Evolutionary conservation across 2,113 vertebrate species (phyloP), one percentile per base, ranked within the genome.

Genomic region (Nannospalax galili): DNA sequence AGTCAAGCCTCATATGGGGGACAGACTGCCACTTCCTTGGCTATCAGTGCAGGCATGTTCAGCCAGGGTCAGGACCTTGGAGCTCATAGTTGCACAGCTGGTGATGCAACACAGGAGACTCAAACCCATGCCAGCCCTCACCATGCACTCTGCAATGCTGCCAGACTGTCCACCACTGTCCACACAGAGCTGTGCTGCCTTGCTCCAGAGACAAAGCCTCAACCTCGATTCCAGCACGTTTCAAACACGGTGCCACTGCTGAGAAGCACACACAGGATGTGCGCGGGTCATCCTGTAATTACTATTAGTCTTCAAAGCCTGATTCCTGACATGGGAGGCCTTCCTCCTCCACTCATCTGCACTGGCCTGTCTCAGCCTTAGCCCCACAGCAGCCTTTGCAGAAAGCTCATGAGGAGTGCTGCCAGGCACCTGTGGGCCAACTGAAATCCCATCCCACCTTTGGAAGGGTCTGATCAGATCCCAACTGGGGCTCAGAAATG

Each of bases 201-300:
- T 48, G 74, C 70, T 84, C 48, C 67, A 75, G 48, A 84, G 78
- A 84, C 62, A 40, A 58, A n/a, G 24, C 37, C 24, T 40, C 60
- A 78, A 37, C 16, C 45, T 58, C 16, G 52, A 35, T 15, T 72
- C 58, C 11, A 67, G 35, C 24, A 30, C 0, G n/a, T 91, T 79
- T 56, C 37, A 56, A 26, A 80, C 48, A 62, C 58, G 14, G 16
- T 16, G 20, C 77, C 60, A 1, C 24, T 6, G 62, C n/a, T 48
- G 35, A 37, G 7, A 60, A 85, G 26, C 3, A 30, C 0, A 0
- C 28, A 5, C 0, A 5, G 28, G 86, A 12, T 1, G 0, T 1
- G 64, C 72, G 74, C 35, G 3, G 15, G 35, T 7, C 32, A 19
- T n/a, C 15, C 70, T 12, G 1, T 11, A 4, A 45, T 32, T 0